Base-by-base conservation (phyloP, 2,113 vertebrate genomes). In the Hippocampus zosterae region DNA sequence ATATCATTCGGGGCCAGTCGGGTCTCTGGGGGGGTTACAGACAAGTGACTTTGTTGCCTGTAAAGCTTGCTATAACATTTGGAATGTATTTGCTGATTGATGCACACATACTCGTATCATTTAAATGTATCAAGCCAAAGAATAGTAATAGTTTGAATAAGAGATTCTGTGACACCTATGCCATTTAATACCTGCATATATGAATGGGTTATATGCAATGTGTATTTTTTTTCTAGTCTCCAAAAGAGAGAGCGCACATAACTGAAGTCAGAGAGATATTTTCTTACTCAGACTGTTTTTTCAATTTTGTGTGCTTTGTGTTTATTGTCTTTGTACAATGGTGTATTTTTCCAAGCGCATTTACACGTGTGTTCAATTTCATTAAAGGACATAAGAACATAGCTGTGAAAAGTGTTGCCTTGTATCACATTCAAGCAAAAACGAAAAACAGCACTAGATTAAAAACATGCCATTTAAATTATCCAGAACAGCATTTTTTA, bases 391-490 rank as follows among this genome's bases (percentile, higher is more conserved):
- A 88, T 87, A 93, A 94, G 92, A 93, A 87, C 92, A 88, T 85
- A 92, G 90, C 92, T 92, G 86, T 92, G 90, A 15, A 33, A 92
- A 94, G 90, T 92, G 91, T 93, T 93, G 87, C 87, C 86, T 94
- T 91, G 88, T 93, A 95, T 93, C 94, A 93, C 94, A 95, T 93
- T 93, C 88, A 90, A 89, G 84, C 85, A 88, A 93, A 92, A 92
- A 89, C 91, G 76, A 80, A 84, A 92, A 19, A 88, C 89, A 86
- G 91, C 86, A 89, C 82, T 90, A 91, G 76, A 85, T 89, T 92
- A 85, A 89, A 91, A 92, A 89, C 90, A 88, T 89, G 88, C 90
- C 81, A 80, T 88, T 84, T 73, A 72, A 71, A 73, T n/a, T 75
- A 83, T 86, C 84, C 83, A 87, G 87, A 88, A 90, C 84, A 90